Evolutionary conservation across 2,888 invertebrate species (phyloP), one percentile per base, ranked within the genome.

Genomic region (Epirrhoe tristata): DNA sequence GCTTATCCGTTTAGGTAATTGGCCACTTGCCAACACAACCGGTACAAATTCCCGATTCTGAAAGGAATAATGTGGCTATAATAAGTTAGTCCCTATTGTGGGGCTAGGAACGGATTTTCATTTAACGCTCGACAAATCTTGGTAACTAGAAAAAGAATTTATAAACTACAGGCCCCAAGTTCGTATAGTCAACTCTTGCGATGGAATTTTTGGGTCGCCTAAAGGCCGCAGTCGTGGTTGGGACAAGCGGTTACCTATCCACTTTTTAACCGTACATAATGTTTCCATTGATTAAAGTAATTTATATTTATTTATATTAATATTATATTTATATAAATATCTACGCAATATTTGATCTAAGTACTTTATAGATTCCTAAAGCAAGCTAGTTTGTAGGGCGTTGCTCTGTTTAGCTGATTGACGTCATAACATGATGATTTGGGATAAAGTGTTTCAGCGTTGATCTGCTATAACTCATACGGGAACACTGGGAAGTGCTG

Each of bases 1-100:
- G 16, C 7, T 48, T 55, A 69, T 68, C 71, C 65, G 67, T 68
- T 67, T 71, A 67, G 70, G 70, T 68, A 65, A 66, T 68, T 71
- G 73, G 73, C 70, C 10, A 50, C 36, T 55, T 58, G 73, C 73
- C 73, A 69, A 54, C 12, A 48, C 51, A 46, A 60, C 50, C 53
- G 57, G 58, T 7, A 12, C 14, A 48, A 16, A 58, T 58, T 58
- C 50, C 50, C 16, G n/a, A 39, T 59, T 55, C 17, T 54, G 48
- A 53, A 53, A 34, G 36, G 10, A 59, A 43, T 46, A 17, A 36
- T 48, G 34, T 36, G 36, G 46, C 16, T 39, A 36, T 7, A 54
- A 17, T 7, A 51, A 46, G 24, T 31, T 32, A 17, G 39, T 55
- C 43, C 55, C 7, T 46, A 56, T 39, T 51, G 53, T 65, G 39